phyloP scores from a whole-genome alignment of 1,140 invertebrate genomes.

The Apis mellifera region DNA sequence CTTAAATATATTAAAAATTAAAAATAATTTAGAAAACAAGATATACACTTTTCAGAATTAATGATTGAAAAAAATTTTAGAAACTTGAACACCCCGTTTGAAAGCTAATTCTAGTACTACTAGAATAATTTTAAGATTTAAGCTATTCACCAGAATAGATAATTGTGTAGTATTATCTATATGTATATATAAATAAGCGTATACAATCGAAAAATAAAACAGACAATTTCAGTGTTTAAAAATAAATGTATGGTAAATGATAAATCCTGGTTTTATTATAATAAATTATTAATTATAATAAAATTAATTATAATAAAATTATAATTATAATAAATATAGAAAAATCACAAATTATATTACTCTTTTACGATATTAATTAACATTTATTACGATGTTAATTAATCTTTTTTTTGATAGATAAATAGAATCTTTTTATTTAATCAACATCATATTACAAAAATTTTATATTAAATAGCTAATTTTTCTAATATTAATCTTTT shows the following conservation, averaged over 20 bases:
- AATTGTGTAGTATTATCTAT: not conserved
- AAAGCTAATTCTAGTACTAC: slow-evolving; percentile 33
- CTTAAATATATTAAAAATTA: slow-evolving; percentile 30
- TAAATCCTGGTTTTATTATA: slow-evolving; percentile 26
- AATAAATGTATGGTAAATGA: slow-evolving; percentile 39
- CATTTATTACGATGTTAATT: not conserved
- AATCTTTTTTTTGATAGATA: not conserved
- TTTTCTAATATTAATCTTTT: too few species aligned
- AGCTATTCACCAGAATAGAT: slow-evolving; percentile 12
- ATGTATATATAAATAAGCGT: not conserved
- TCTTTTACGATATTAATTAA: not conserved
- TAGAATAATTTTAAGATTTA: slow-evolving; percentile 22
- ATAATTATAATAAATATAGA: slow-evolving; percentile 22
- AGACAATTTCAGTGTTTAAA: slow-evolving; percentile 37
- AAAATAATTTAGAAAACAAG: slow-evolving; percentile 19
- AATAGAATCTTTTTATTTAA: not conserved
- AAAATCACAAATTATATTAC: slow-evolving; percentile 11
- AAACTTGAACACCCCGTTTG: not conserved
- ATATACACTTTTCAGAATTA: slow-evolving; percentile 32
- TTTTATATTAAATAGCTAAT: not conserved
- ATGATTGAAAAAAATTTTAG: not conserved
- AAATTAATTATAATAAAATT: too few species aligned
- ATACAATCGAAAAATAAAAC: slow-evolving; percentile 2
- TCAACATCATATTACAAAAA: not conserved
- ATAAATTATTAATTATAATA: too few species aligned